Evolutionary conservation across 2,113 vertebrate species (phyloP).

Genomic region (Clupea harengus): DNA sequence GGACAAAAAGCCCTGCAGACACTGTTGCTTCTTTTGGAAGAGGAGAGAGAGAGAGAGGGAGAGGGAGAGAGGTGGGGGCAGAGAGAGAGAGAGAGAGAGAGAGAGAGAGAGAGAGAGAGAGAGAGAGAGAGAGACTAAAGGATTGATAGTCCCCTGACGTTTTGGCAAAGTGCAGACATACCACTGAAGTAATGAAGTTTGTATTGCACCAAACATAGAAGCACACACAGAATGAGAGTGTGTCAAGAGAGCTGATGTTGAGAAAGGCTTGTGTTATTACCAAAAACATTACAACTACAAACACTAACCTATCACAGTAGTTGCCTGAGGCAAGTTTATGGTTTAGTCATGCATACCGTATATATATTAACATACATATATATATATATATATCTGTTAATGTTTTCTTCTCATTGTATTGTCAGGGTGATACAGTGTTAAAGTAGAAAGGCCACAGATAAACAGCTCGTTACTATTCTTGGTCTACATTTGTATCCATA

Average conservation of each 20-base stretch:
- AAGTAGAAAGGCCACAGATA: background rate
- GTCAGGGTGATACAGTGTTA: background rate
- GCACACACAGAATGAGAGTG: background rate
- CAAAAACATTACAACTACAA: background rate
- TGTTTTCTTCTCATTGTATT: background rate
- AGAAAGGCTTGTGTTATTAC: background rate
- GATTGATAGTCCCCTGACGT: background rate
- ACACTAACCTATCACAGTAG: background rate
- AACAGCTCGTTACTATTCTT: background rate
- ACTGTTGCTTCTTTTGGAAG: constrained; percentile 10
- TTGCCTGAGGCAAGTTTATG: background rate
- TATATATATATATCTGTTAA: too few species aligned
- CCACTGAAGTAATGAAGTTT: constrained; percentile 22
- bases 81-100: background rate
- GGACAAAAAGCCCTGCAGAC: background rate
- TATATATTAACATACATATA: too few species aligned
- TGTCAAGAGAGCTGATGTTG: background rate
- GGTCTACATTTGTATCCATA: background rate
- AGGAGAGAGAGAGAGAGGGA: background rate
- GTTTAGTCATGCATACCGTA: background rate
- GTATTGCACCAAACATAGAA: background rate
- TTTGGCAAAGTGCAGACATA: constrained; percentile 24
- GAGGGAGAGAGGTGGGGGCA: background rate
- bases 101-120: background rate
- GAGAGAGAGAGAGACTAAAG: background rate